phyloP scores from a whole-genome alignment of 2,113 vertebrate species.

The Dasyurus viverrinus region DNA sequence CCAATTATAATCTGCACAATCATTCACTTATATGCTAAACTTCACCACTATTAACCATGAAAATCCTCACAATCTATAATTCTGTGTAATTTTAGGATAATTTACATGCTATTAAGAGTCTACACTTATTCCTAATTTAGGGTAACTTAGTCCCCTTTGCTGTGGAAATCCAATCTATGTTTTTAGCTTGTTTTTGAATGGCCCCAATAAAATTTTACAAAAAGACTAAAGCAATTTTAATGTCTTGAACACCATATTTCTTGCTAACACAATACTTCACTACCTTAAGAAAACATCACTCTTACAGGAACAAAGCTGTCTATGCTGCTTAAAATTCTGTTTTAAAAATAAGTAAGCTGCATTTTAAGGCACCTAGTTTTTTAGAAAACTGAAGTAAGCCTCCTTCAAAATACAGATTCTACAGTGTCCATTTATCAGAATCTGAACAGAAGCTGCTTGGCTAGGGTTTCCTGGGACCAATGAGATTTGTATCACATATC shows the following conservation, averaged over 20 bases:
- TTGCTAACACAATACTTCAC: too few species aligned
- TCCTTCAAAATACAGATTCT: not conserved
- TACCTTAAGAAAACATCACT: not conserved
- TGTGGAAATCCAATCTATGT: not conserved
- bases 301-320: not conserved
- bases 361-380: not conserved
- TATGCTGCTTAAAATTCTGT: not conserved
- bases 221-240: not conserved
- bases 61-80: not conserved
- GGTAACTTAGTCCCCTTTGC: not conserved
- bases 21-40: not conserved
- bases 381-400: not conserved
- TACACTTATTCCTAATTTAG: too few species aligned
- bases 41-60: not conserved
- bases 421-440: not conserved
- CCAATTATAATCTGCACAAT: not conserved
- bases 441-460: not conserved
- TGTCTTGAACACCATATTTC: not conserved
- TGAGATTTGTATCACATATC: not conserved
- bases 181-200: not conserved
- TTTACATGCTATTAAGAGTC: not conserved
- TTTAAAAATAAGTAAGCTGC: not conserved
- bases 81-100: not conserved
- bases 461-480: not conserved
- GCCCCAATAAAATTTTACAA: not conserved